Evolutionary conservation across 2,113 vertebrate genomes (phyloP).

Genomic region (Mesembrinibis cayennensis): DNA sequence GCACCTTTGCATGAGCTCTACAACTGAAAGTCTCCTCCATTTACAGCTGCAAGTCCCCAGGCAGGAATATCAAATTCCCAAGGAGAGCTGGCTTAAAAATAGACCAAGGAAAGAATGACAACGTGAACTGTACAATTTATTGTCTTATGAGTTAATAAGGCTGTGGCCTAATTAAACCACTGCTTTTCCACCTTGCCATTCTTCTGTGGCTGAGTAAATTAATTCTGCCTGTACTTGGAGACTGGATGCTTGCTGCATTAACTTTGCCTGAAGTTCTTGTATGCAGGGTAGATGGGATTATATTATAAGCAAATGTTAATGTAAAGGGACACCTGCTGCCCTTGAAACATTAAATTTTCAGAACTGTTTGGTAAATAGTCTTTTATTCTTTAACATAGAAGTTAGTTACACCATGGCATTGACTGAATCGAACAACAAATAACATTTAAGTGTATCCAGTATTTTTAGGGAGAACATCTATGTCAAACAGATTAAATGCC

Average conservation of each 20-base stretch:
- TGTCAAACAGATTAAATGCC: constrained; percentile 13
- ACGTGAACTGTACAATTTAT: not conserved
- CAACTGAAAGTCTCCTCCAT: not conserved
- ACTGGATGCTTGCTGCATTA: not conserved
- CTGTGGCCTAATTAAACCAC: not conserved
- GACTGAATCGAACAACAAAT: not conserved
- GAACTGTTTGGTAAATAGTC: not conserved
- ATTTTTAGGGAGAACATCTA: not conserved
- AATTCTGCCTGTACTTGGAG: not conserved
- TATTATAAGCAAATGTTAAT: not conserved
- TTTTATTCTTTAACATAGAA: not conserved
- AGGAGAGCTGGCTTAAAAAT: not conserved
- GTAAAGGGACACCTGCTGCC: not conserved
- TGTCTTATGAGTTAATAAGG: not conserved
- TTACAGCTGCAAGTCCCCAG: not conserved
- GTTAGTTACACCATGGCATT: not conserved
- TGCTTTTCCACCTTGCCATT: not conserved
- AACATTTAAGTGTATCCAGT: not conserved
- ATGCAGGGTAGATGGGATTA: not conserved
- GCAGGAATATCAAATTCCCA: not conserved
- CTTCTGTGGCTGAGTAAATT: not conserved
- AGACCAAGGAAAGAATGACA: not conserved
- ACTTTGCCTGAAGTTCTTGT: not conserved
- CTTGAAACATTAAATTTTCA: not conserved
- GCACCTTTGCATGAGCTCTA: not conserved